These are phyloP conservation scores for Cyphomyrus discorhynchus DNA, from an alignment of 2,113 vertebrate genomes.

Conservation along the genomic window DNA sequence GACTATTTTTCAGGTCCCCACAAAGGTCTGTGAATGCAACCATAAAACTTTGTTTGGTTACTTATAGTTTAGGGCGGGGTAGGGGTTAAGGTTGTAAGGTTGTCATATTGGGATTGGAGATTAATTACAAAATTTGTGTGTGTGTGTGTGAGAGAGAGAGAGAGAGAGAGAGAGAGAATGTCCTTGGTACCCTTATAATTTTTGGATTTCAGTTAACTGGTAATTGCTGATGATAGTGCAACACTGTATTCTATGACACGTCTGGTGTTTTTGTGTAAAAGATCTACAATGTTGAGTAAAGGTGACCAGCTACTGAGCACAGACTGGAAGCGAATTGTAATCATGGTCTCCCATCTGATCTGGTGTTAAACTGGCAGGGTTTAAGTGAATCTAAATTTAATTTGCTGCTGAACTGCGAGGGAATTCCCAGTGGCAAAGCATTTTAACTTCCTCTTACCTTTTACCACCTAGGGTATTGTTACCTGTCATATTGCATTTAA, in stretches of 20 bases:
- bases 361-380: not conserved
- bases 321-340: not conserved
- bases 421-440: not conserved
- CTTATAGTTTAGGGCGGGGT: too few species aligned
- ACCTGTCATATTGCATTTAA: not conserved
- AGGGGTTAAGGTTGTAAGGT: too few species aligned
- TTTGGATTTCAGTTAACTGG: not conserved
- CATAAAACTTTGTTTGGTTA: too few species aligned
- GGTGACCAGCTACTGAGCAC: not conserved
- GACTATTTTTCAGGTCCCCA: too few species aligned
- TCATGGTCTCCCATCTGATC: not conserved
- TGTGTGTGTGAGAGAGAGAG: too few species aligned
- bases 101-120: too few species aligned
- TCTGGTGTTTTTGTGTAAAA: not conserved
- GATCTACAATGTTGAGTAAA: not conserved
- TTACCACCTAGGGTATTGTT: not conserved
- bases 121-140: too few species aligned
- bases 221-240: not conserved
- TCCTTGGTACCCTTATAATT: not conserved
- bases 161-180: too few species aligned
- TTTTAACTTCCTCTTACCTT: not conserved
- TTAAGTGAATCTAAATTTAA: constrained; percentile 3
- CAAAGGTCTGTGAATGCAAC: too few species aligned
- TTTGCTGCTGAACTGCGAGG: not conserved
- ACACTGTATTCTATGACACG: not conserved